A percentile compares a stretch with the other conserved stretches of the same genome.
Evolutionary conservation across 1,140 invertebrate genomes (phyloP).

Genomic region (Trichonephila inaurata): DNA sequence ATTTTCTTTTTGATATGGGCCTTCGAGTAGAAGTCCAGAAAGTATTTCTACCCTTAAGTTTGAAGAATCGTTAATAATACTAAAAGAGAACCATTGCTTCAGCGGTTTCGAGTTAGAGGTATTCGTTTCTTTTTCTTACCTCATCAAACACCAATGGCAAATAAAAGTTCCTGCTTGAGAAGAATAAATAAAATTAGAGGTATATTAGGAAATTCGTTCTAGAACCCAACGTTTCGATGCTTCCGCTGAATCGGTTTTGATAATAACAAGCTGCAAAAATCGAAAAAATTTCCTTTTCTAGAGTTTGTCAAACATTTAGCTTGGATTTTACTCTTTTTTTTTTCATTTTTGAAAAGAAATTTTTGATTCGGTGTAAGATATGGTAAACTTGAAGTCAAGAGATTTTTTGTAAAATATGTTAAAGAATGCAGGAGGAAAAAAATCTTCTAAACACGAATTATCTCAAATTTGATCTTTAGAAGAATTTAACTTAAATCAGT

Average conservation of each 20-base stretch:
- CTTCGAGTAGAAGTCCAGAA: background rate
- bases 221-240: background rate
- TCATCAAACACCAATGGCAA: background rate
- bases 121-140: background rate
- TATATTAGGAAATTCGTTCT: background rate
- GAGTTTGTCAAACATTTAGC: too few species aligned
- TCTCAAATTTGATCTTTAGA: too few species aligned
- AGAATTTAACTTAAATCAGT: too few species aligned
- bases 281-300: too few species aligned
- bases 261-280: too few species aligned
- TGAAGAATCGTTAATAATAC: background rate
- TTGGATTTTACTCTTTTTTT: too few species aligned
- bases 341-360: too few species aligned
- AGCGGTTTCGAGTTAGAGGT: background rate
- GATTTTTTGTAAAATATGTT: too few species aligned
- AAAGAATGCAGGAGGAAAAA: too few species aligned
- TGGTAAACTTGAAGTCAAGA: too few species aligned
- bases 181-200: background rate
- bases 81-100: background rate
- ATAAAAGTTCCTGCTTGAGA: background rate
- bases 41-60: background rate
- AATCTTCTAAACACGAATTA: too few species aligned
- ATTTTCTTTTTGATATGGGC: background rate
- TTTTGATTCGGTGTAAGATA: too few species aligned
- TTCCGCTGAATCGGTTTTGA: background rate